Evolutionary conservation across 2,113 vertebrate species (phyloP).

Genomic region (Agelaius tricolor): DNA sequence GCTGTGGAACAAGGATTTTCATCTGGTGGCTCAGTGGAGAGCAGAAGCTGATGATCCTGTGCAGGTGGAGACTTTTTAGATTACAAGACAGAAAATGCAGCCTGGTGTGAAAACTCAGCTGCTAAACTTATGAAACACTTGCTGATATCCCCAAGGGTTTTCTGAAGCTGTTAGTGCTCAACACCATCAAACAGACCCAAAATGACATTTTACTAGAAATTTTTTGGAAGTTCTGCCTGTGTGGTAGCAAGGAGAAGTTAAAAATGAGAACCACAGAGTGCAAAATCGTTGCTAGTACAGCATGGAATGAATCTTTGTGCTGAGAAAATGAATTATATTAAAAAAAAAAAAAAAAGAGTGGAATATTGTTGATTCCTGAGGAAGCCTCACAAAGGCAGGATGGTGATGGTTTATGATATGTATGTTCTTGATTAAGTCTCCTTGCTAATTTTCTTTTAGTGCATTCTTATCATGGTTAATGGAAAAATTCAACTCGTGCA

Average conservation of each 20-base stretch:
- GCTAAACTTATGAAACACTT: conserved; percentile 27
- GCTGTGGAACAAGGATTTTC: conserved; percentile 5
- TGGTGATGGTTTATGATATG: background rate
- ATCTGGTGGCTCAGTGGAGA: conserved; percentile 34
- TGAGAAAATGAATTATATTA: background rate
- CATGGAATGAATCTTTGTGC: background rate
- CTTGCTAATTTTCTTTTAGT: background rate
- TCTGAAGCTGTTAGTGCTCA: background rate
- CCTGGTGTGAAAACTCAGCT: conserved; percentile 4
- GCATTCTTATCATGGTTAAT: background rate
- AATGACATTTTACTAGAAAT: background rate
- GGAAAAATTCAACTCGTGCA: background rate
- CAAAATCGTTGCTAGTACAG: background rate
- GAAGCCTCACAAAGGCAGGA: background rate
- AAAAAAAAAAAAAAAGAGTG: background rate
- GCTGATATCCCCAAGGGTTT: background rate
- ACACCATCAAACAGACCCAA: background rate
- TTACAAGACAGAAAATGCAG: background rate
- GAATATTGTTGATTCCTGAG: background rate
- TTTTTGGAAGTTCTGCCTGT: background rate
- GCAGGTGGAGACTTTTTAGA: background rate
- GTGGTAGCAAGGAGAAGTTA: background rate
- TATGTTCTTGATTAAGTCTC: background rate
- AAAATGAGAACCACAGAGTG: background rate
- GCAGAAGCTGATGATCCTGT: background rate